A percentile compares a stretch with the other conserved stretches of the same genome.
Conservation (phyloP, 2,113 vertebrate genomes). For the Lichenostomus cassidix region DNA sequence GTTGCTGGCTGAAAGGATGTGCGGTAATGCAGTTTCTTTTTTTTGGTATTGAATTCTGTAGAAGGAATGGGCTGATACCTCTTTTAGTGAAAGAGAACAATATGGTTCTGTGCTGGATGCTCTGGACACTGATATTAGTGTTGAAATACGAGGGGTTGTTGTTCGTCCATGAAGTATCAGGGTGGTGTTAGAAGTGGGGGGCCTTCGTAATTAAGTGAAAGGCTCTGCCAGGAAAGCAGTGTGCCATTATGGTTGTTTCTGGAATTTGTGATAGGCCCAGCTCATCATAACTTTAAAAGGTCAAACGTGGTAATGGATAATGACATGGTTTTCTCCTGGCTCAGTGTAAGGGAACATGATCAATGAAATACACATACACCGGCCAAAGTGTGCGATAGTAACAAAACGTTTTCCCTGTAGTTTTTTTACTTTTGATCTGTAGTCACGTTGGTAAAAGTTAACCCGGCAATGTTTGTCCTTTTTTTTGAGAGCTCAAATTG, state of each 20-base stretch:
- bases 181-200: background rate
- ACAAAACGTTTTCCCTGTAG: background rate
- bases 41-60: background rate
- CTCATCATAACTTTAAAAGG: background rate
- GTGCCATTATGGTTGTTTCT: background rate
- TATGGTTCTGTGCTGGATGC: background rate
- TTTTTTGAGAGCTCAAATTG: background rate
- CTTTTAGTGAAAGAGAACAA: background rate
- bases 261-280: background rate
- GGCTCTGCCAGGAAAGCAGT: background rate
- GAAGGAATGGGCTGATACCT: background rate
- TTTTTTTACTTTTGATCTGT: background rate
- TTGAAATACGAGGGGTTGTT: background rate
- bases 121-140: background rate
- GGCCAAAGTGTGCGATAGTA: background rate
- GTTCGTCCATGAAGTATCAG: background rate
- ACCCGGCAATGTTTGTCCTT: background rate
- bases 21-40: background rate
- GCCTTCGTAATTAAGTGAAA: background rate
- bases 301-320: fast-evolving
- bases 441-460: background rate
- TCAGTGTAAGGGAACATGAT: background rate
- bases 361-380: background rate
- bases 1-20: background rate
- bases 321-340: background rate